Conservation (phyloP, 2,888 invertebrate species). For the Cerastis rubricosa region DNA sequence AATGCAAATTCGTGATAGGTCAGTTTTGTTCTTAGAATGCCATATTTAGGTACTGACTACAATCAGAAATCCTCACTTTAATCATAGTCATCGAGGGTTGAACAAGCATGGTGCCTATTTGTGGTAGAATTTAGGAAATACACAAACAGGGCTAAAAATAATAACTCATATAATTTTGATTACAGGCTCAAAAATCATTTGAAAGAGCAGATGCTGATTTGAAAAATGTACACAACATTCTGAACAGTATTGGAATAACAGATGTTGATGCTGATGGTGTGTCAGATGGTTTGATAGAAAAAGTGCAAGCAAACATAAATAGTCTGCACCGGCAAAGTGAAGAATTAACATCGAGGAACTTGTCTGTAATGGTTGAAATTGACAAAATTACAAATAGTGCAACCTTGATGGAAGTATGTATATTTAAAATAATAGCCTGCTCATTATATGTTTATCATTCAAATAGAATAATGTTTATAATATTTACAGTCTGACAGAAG, state of each 20-base stretch:
- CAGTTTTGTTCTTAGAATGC: too few species aligned
- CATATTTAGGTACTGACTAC: not conserved
- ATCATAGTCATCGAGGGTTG: not conserved
- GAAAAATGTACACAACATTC: conserved; percentile 82
- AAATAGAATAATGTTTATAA: not conserved
- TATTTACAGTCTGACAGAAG: conserved; percentile 82
- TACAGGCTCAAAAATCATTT: conserved; percentile 82
- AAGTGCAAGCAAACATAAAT: conserved; percentile 81
- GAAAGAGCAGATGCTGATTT: conserved; percentile 88
- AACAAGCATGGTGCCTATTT: not conserved
- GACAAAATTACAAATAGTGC: conserved; percentile 79
- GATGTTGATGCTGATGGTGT: conserved; percentile 75
- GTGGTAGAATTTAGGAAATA: not conserved
- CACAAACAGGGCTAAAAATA: not conserved
- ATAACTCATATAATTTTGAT: conserved; percentile 22
- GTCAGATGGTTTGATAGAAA: conserved; percentile 77
- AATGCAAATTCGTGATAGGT: too few species aligned
- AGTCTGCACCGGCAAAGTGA: conserved; percentile 83
- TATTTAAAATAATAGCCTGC: not conserved
- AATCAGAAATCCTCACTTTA: not conserved
- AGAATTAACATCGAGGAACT: conserved; percentile 83
- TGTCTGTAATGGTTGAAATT: conserved; percentile 83
- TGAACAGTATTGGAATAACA: conserved; percentile 81
- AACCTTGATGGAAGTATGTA: conserved; percentile 77
- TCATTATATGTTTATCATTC: not conserved